phyloP scores from a whole-genome alignment of 92 coral and sea anemone species.

The Muricea muricata region DNA sequence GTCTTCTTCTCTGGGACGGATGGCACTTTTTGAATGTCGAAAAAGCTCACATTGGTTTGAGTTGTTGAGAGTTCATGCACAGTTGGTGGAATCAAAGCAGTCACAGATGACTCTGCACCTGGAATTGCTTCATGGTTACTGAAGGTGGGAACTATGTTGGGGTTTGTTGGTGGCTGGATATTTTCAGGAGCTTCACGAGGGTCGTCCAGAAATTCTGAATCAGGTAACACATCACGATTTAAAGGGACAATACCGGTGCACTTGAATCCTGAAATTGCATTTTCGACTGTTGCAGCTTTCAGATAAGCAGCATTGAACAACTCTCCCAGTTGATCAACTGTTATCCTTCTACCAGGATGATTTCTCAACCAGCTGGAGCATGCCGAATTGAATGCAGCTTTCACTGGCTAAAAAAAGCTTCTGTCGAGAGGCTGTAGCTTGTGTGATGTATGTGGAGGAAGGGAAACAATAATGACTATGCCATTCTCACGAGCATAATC shows the following conservation, averaged over 20 bases:
- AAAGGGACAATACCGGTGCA: background rate
- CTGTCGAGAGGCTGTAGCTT: background rate
- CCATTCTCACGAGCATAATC: too few relatives aligned
- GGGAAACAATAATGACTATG: too few relatives aligned
- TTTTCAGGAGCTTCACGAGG: background rate
- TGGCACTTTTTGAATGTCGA: too few relatives aligned
- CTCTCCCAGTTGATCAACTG: constrained; percentile 1
- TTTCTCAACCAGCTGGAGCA: constrained; percentile 13
- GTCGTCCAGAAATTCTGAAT: background rate
- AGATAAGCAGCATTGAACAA: background rate
- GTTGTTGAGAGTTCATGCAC: too few relatives aligned
- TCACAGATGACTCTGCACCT: too few relatives aligned
- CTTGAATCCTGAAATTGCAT: background rate
- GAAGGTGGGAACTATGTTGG: background rate
- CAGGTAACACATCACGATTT: background rate
- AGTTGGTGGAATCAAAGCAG: too few relatives aligned
- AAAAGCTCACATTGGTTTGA: too few relatives aligned
- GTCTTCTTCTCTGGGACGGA: background rate
- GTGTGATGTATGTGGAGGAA: too few relatives aligned
- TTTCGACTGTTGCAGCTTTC: background rate
- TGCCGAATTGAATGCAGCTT: background rate
- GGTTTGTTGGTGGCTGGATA: too few relatives aligned
- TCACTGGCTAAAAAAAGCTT: constrained; percentile 2
- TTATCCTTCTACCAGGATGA: background rate
- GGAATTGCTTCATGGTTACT: background rate